Conservation (phyloP, 2,113 vertebrate genomes). For the Gulo gulo region DNA sequence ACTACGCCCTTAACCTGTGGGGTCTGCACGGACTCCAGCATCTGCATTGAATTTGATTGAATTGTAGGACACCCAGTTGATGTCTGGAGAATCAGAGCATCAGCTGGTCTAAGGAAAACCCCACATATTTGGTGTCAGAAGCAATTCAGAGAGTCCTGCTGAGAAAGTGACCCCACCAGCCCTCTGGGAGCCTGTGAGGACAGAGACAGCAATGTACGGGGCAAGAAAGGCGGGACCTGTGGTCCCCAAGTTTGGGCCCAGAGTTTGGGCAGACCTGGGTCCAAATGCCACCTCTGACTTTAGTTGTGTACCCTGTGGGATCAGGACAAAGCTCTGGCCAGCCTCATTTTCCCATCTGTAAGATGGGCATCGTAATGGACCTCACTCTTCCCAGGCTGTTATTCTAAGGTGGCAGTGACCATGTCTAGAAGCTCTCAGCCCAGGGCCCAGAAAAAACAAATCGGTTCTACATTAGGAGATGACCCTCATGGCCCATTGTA, state of each 20-base stretch:
- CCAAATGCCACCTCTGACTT: not conserved
- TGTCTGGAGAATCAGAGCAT: not conserved
- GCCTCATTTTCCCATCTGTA: not conserved
- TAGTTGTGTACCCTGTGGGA: not conserved
- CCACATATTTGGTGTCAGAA: not conserved
- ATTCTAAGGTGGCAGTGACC: not conserved
- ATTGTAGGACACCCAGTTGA: not conserved
- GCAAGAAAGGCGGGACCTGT: not conserved
- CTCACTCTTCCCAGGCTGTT: not conserved
- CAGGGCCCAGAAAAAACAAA: not conserved
- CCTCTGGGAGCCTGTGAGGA: not conserved
- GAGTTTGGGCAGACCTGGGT: not conserved
- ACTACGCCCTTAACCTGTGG: not conserved
- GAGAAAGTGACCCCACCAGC: not conserved
- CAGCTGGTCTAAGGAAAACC: not conserved
- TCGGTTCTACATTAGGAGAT: not conserved
- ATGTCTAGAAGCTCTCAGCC: not conserved
- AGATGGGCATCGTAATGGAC: not conserved
- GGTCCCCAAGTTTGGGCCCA: not conserved
- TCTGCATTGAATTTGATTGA: not conserved
- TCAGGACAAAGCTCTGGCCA: not conserved
- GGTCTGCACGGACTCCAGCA: not conserved
- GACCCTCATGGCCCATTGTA: fast-evolving
- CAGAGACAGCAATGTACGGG: not conserved
- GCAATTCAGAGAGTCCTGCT: fast-evolving